These are phyloP conservation scores for Clarias platycephalus DNA, from an alignment of 2,797 vertebrate genomes.

Conservation along the genomic window DNA sequence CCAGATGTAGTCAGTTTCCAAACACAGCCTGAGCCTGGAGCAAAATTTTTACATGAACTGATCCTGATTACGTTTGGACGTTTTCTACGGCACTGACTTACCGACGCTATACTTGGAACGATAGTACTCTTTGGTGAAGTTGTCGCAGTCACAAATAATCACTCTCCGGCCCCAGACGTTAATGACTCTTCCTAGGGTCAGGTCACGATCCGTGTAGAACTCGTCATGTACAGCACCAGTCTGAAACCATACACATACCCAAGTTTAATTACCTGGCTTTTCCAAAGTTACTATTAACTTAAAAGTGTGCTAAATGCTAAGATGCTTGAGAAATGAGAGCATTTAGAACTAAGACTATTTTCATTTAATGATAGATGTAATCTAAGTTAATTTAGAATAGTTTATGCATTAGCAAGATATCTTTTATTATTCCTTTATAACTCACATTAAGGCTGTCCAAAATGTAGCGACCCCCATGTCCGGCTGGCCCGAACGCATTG, in stretches of 20 bases:
- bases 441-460: slow-evolving; percentile 84
- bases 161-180: slow-evolving; percentile 88
- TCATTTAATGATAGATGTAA: neutral
- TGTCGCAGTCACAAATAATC: slow-evolving; percentile 86
- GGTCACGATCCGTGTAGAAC: slow-evolving; percentile 87
- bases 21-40: neutral
- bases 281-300: neutral
- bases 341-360: neutral
- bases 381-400: neutral
- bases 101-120: slow-evolving; percentile 83
- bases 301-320: no score
- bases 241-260: slow-evolving; percentile 65
- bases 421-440: slow-evolving; percentile 18
- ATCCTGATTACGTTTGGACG: neutral
- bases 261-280: neutral
- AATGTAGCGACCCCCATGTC: slow-evolving; percentile 71
- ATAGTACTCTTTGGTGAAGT: slow-evolving; percentile 89
- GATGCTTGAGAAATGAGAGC: neutral
- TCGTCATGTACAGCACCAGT: slow-evolving; percentile 77
- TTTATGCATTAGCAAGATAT: neutral
- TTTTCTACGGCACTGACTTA: slow-evolving; percentile 65
- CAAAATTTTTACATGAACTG: neutral
- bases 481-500: slow-evolving; percentile 76
- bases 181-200: slow-evolving; percentile 80
- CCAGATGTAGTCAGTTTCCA: neutral